Evolutionary conservation across 2,888 invertebrate species (phyloP).

Genomic region (Formica aserva): DNA sequence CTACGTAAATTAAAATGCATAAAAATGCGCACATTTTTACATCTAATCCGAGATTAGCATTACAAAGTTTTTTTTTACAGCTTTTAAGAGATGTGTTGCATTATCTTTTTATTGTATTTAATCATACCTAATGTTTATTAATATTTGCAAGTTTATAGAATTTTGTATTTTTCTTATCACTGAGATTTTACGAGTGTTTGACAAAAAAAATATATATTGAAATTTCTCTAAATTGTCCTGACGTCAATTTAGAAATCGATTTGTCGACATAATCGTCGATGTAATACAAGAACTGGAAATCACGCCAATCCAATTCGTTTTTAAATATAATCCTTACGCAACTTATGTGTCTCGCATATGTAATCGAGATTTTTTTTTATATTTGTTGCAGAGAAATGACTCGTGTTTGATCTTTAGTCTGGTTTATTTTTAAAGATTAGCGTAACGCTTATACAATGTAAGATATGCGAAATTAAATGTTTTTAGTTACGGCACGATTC

Average conservation of each 20-base stretch:
- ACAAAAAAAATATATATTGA: background rate
- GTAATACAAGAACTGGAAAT: background rate
- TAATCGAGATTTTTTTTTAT: conserved; percentile 19
- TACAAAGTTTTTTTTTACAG: background rate
- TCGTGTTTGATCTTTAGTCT: background rate
- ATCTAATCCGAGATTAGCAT: background rate
- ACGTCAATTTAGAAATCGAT: background rate
- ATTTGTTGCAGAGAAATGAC: background rate
- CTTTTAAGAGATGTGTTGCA: background rate
- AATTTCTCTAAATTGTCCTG: background rate
- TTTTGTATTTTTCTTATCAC: background rate
- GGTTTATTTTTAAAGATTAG: conserved; percentile 38
- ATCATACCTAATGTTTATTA: background rate
- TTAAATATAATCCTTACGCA: conserved; percentile 35
- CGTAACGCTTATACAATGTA: background rate
- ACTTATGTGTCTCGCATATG: background rate
- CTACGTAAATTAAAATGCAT: conserved; percentile 10
- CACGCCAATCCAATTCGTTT: background rate
- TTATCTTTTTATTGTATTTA: conserved; percentile 7
- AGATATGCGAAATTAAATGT: conserved; percentile 8
- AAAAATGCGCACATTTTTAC: background rate
- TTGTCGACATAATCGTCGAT: background rate
- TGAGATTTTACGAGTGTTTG: background rate
- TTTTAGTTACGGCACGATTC: background rate
- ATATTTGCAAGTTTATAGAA: background rate